Evolutionary conservation across 2,888 invertebrate genomes (phyloP), one percentile per base, ranked within the genome.

Genomic region (Patella caerulea): DNA sequence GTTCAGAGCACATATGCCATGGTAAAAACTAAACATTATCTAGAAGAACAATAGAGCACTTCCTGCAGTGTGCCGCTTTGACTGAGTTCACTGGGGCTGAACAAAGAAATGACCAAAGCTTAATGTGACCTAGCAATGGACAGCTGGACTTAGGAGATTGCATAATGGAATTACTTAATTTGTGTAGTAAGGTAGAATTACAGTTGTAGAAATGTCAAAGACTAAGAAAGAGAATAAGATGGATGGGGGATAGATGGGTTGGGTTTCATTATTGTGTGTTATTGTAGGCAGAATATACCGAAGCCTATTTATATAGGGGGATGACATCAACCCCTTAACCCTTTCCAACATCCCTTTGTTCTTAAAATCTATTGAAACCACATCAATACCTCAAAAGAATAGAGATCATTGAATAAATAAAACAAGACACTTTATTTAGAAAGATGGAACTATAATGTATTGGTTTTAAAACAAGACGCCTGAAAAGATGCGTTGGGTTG

Each of bases 141-240:
- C 76, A 76, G 76, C 76, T 76, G 76, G 76, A 55, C 54, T 45
- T 29, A 24, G 59, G 72, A 29, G 34, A 69, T 76, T 76, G 73
- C 73, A 76, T 76, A 76, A 76, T 72, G 72, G 73, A 73, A 76
- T 76, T 76, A 76, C 76, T 76, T 76, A 76, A 76, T 76, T 76
- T 76, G 76, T 76, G 65, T 69, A 69, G 71, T 34, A 72, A 76
- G 76, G 65, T 76, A 76, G 72, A 65, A 73, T 76, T 76, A 76
- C 76, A 76, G 75, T 52, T 72, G 76, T 72, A 59, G 19, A 55
- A 72, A 70, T 52, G 72, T 73, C 76, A 76, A 17, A 73, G 45
- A 45, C 45, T 24, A 54, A 72, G 29, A 29, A 9, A 65, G 73
- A 69, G 19, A 65, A 65, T 24, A 65, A 65, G 65, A 65, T 65